Evolutionary conservation across 2,113 vertebrate genomes (phyloP).

Genomic region (Trogon surrucura): DNA sequence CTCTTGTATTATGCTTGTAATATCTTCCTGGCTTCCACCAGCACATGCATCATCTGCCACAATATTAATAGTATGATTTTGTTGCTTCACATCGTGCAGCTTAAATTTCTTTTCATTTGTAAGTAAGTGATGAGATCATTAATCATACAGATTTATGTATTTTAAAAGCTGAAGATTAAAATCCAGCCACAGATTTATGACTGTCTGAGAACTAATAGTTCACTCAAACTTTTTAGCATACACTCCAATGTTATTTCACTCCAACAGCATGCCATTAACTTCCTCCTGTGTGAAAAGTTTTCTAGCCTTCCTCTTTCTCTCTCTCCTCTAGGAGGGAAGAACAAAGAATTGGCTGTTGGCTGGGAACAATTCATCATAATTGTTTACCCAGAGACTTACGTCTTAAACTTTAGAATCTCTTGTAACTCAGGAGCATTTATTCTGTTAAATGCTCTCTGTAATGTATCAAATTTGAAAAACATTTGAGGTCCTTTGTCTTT

Average conservation of each 20-base stretch:
- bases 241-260: no score
- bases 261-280: background rate
- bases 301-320: accelerated
- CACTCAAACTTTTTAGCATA: background rate
- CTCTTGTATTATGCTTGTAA: background rate
- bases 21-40: background rate
- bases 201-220: background rate
- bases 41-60: background rate
- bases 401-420: background rate
- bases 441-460: background rate
- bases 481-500: background rate
- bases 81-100: background rate
- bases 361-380: background rate
- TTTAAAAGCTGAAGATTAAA: background rate
- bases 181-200: background rate
- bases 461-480: accelerated
- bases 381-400: accelerated
- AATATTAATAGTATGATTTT: background rate
- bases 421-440: background rate
- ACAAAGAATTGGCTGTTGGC: accelerated
- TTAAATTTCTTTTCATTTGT: background rate
- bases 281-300: background rate
- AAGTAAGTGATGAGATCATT: background rate
- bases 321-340: background rate
- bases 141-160: background rate